Evolutionary conservation across 2,888 invertebrate genomes (phyloP).

Genomic region (Torymus texanus): DNA sequence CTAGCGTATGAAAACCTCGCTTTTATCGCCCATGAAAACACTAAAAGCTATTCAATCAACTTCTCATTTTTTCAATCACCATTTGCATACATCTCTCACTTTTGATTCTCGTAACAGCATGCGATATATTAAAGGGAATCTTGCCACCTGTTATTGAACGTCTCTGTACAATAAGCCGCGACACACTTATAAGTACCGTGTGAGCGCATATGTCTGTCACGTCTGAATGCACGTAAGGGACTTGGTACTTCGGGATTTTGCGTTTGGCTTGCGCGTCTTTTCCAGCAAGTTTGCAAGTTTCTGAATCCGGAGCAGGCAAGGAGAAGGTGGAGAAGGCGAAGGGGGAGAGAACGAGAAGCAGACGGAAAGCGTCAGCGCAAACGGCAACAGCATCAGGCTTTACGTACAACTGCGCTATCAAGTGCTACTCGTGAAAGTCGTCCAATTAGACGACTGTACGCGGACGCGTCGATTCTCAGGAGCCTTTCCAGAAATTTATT

Average conservation of each 20-base stretch:
- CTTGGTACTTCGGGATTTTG: slow-evolving; percentile 28
- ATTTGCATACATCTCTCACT: no score
- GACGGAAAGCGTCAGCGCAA: background rate
- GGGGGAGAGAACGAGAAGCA: background rate
- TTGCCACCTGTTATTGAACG: no score
- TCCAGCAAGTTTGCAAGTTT: slow-evolving; percentile 8
- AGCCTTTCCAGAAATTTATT: slow-evolving; percentile 16
- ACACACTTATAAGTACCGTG: no score
- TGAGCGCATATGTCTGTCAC: background rate
- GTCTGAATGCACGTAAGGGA: background rate
- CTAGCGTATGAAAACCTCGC: no score
- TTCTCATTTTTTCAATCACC: no score
- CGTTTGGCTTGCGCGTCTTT: background rate
- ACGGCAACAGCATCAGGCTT: background rate
- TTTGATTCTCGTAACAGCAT: no score
- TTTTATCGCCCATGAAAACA: no score
- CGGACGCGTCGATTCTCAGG: background rate
- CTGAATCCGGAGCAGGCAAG: background rate
- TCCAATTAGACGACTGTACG: slow-evolving; percentile 7
- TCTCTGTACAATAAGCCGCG: no score
- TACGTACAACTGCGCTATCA: background rate
- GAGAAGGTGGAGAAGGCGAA: background rate
- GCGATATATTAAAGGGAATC: no score
- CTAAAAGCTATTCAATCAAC: no score
- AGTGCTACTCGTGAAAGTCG: background rate